phyloP scores from a whole-genome alignment of 2,888 invertebrate genomes.

The Nasonovia ribisnigri region DNA sequence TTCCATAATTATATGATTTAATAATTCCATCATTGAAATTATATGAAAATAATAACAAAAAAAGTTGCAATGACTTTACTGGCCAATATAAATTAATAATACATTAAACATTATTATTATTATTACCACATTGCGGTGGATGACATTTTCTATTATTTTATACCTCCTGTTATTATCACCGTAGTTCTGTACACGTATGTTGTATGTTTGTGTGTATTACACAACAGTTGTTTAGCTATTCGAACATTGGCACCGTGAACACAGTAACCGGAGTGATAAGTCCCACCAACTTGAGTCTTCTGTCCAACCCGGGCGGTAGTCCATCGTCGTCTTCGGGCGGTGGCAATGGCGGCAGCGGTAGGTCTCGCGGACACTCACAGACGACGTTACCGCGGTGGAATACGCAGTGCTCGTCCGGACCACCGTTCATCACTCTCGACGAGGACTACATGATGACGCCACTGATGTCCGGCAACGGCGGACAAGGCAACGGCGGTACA shows the following conservation, averaged over 20 bases:
- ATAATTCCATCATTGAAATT: too few species aligned
- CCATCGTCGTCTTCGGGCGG: constrained; percentile 52
- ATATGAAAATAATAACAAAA: background rate
- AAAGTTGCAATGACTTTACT: background rate
- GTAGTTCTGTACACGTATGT: background rate
- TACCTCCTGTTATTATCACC: background rate
- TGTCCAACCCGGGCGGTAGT: constrained; percentile 73
- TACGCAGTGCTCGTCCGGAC: constrained; percentile 73
- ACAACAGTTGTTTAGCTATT: constrained; percentile 90
- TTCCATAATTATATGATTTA: background rate
- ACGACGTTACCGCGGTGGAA: constrained; percentile 69
- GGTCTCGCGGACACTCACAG: constrained; percentile 65
- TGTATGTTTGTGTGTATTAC: background rate
- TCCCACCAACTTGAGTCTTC: constrained; percentile 88
- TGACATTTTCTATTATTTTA: background rate
- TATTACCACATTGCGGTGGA: background rate
- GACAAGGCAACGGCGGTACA: constrained; percentile 76
- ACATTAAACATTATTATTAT: background rate
- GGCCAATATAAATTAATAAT: background rate
- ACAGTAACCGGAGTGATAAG: constrained; percentile 87
- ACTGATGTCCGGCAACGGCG: constrained; percentile 74
- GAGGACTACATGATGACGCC: constrained; percentile 95
- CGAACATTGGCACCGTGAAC: constrained; percentile 84
- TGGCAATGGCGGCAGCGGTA: background rate
- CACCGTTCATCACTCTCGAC: constrained; percentile 88